These are phyloP conservation scores for Amorpha juglandis DNA, from an alignment of 2,888 invertebrate species.

Conservation along the genomic window DNA sequence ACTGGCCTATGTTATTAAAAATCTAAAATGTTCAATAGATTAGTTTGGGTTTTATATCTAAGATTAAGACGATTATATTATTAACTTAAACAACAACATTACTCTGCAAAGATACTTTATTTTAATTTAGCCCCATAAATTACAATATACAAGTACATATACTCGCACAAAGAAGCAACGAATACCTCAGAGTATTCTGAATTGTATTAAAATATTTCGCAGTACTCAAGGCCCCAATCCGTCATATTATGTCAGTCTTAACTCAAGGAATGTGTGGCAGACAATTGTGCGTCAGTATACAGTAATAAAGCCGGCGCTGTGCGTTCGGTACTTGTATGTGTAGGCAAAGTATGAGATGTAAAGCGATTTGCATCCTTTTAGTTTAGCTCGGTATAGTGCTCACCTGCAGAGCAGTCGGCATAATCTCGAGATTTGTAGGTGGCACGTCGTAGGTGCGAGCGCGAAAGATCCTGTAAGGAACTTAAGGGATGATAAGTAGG, in stretches of 20 bases:
- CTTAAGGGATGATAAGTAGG: constrained; percentile 62
- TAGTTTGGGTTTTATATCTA: too few relatives aligned
- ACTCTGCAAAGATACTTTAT: background rate
- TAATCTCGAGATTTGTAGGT: constrained; percentile 46
- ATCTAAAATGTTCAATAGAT: too few relatives aligned
- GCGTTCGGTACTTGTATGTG: background rate
- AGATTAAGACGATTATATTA: background rate
- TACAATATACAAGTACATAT: background rate
- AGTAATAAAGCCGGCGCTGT: constrained; percentile 10
- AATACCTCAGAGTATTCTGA: background rate
- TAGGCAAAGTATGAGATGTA: constrained; percentile 1
- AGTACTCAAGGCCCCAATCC: constrained; percentile 14
- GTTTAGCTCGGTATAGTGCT: constrained; percentile 9
- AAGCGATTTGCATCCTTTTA: constrained; percentile 22
- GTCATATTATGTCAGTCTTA: constrained; percentile 23
- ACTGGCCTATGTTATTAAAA: too few relatives aligned
- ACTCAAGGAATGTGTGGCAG: constrained; percentile 22
- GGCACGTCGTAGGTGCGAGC: constrained; percentile 66
- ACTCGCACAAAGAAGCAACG: constrained; percentile 1
- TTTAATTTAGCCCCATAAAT: background rate
- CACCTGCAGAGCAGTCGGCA: constrained; percentile 22
- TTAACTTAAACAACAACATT: background rate
- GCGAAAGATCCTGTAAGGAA: constrained; percentile 58
- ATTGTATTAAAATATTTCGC: constrained; percentile 23
- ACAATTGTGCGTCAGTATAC: constrained; percentile 25